These are phyloP conservation scores for Drosophila biarmipes DNA, from an alignment of 1,140 invertebrate genomes.

Conservation along the genomic window DNA sequence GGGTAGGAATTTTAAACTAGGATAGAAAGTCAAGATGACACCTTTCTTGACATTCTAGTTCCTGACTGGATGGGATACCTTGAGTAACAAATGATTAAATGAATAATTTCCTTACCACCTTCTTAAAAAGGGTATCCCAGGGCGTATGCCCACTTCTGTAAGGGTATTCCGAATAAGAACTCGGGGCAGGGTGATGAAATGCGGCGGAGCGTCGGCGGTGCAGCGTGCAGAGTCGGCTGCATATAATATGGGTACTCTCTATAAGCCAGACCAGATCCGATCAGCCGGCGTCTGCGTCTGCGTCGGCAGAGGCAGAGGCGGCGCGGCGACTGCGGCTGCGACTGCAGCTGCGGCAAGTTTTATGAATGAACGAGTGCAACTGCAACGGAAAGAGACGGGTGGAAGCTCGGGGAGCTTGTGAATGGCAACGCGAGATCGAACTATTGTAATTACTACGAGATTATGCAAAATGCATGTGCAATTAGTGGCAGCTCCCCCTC, in stretches of 20 bases:
- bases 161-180: conserved; percentile 28
- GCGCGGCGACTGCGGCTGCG: conserved; percentile 1
- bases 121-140: not conserved
- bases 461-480: conserved; percentile 82
- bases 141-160: not conserved
- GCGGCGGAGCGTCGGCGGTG: conserved; percentile 11
- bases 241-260: conserved; percentile 12
- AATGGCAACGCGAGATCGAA: conserved; percentile 73
- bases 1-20: too few species aligned
- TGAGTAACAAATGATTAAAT: too few species aligned
- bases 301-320: not conserved
- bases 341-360: conserved; percentile 40
- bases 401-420: conserved; percentile 33
- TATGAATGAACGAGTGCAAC: conserved; percentile 60
- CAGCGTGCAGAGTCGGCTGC: conserved; percentile 10
- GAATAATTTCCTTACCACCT: too few species aligned
- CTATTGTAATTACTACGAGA: conserved; percentile 81
- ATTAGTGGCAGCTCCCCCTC: conserved; percentile 62
- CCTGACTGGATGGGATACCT: too few species aligned
- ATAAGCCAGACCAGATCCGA: conserved; percentile 45
- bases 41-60: too few species aligned
- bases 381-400: conserved; percentile 26
- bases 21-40: too few species aligned
- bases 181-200: conserved; percentile 66
- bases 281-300: conserved; percentile 6